Evolutionary conservation across 2,888 invertebrate species (phyloP).

Genomic region (Rhabditoides inermis): DNA sequence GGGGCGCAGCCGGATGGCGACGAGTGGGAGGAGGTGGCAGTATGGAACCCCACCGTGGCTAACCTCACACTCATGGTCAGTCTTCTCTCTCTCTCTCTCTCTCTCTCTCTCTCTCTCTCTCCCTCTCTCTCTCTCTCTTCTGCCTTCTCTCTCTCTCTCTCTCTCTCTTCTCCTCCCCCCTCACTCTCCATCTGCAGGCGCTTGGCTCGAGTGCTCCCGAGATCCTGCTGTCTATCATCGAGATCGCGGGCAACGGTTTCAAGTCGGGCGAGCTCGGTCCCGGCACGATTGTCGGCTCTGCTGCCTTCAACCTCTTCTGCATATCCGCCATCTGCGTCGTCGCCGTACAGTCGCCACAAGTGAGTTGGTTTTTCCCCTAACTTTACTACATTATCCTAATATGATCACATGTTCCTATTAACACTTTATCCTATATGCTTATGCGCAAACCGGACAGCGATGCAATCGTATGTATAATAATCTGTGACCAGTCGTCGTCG

Average conservation of each 20-base stretch:
- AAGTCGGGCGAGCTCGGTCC: conserved; percentile 59
- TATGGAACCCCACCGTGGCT: conserved; percentile 59
- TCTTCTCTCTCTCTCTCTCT: no score
- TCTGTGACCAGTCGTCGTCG: no score
- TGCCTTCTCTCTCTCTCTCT: no score
- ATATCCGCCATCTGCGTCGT: conserved; percentile 60
- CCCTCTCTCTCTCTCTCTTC: no score
- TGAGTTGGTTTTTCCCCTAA: no score
- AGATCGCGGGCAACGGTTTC: conserved; percentile 60
- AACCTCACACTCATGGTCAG: conserved; percentile 59
- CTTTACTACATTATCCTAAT: no score
- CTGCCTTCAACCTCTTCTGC: conserved; percentile 60
- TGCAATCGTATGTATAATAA: no score
- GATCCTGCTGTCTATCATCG: conserved; percentile 59
- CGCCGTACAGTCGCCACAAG: conserved; percentile 55
- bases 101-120: no score
- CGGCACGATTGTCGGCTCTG: conserved; percentile 61
- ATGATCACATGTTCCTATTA: no score
- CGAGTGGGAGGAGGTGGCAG: conserved; percentile 65
- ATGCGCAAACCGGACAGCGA: no score
- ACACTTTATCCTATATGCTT: no score
- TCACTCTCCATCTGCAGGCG: conserved; percentile 54
- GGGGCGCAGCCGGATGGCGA: conserved; percentile 8
- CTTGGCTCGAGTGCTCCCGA: conserved; percentile 61
- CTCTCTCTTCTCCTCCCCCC: no score